These are phyloP conservation scores for Ichneumoninae sp. DNA, from an alignment of 2,888 invertebrate species.

Conservation along the genomic window DNA sequence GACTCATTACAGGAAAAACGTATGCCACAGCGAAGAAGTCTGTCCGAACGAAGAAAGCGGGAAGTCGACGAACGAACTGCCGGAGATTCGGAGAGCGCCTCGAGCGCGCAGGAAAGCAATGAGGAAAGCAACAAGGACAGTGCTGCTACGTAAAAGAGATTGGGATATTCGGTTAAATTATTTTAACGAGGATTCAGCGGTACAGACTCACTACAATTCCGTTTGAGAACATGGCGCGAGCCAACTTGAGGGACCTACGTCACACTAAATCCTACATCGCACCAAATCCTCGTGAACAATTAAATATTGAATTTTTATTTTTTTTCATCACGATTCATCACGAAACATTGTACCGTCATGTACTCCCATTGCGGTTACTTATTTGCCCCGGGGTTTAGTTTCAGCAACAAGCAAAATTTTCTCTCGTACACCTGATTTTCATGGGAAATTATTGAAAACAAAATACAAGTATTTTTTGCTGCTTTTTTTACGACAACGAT, in stretches of 20 bases:
- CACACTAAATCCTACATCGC: not conserved
- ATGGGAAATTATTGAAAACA: not conserved
- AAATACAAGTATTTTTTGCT: not conserved
- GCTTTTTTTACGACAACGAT: not conserved
- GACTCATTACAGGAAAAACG: not conserved
- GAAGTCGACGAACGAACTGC: not conserved
- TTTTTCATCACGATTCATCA: not conserved
- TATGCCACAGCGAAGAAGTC: not conserved
- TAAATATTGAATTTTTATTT: not conserved
- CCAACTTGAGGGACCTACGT: not conserved
- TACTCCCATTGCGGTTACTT: not conserved
- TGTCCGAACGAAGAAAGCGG: conserved; percentile 8
- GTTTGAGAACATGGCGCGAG: not conserved
- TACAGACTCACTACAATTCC: not conserved
- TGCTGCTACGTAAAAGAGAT: conserved; percentile 25
- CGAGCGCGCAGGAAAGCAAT: conserved; percentile 14
- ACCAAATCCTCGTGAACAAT: not conserved
- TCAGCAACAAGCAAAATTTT: not conserved
- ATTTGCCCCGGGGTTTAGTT: not conserved
- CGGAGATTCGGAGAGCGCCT: conserved; percentile 20
- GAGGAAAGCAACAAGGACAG: not conserved
- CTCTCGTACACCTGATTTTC: not conserved
- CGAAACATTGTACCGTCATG: not conserved
- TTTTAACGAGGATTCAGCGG: not conserved
- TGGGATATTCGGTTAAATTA: conserved; percentile 14